phyloP scores from a whole-genome alignment of 2,888 invertebrate species.

The Trichacis sp. region DNA sequence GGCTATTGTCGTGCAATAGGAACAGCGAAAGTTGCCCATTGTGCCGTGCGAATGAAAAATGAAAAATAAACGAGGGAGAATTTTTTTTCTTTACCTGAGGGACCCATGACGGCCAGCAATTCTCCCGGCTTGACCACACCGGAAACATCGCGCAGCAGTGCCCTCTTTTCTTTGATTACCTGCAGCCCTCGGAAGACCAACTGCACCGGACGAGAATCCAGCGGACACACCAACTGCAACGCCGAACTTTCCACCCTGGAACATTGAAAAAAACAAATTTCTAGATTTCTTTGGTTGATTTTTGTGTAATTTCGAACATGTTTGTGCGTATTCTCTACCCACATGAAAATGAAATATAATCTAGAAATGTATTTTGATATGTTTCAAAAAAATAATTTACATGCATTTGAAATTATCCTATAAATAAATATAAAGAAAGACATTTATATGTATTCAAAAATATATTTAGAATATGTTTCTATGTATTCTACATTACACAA shows the following conservation, averaged over 20 bases:
- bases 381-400: no score
- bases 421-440: no score
- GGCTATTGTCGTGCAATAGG: conserved; percentile 14
- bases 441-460: no score
- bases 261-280: conserved; percentile 45
- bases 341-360: no score
- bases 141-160: conserved; percentile 78
- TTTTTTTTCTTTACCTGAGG: conserved; percentile 81
- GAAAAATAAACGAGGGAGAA: no score
- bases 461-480: no score
- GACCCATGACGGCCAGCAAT: conserved; percentile 85
- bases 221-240: conserved; percentile 74
- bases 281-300: no score
- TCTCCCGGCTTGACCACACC: conserved; percentile 83
- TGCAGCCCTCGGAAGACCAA: conserved; percentile 76
- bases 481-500: no score
- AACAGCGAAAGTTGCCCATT: conserved; percentile 8
- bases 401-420: no score
- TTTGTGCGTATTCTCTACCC: no score
- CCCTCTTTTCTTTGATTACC: conserved; percentile 71
- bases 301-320: no score
- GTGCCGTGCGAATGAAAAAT: not conserved
- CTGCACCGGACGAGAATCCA: conserved; percentile 75
- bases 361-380: no score
- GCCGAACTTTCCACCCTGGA: conserved; percentile 74